phyloP scores from a whole-genome alignment of 2,113 vertebrate species.

The Condylura cristata region DNA sequence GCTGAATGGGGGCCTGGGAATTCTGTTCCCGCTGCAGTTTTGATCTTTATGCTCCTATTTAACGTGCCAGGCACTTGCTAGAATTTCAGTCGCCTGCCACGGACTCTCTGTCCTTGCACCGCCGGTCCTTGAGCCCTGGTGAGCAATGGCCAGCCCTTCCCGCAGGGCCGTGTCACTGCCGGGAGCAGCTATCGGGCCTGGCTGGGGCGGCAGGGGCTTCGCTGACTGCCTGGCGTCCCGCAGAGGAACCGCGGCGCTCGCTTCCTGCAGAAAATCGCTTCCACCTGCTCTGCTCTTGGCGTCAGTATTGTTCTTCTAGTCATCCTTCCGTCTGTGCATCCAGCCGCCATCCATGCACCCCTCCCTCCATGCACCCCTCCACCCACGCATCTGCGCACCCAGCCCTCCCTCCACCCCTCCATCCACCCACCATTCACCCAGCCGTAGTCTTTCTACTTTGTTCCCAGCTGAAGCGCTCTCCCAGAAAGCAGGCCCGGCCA shows the following conservation, averaged over 20 bases:
- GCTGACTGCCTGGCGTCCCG: accelerated
- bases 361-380: background rate
- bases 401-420: background rate
- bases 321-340: background rate
- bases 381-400: too few species aligned
- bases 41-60: background rate
- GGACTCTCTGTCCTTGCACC: background rate
- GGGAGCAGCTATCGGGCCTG: accelerated
- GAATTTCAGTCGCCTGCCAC: background rate
- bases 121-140: background rate
- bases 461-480: background rate
- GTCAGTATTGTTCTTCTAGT: background rate
- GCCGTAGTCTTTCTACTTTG: background rate
- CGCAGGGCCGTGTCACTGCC: accelerated
- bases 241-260: background rate
- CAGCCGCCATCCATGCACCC: background rate
- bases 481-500: background rate
- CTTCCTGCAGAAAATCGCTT: accelerated
- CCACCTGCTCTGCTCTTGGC: background rate
- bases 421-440: accelerated
- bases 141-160: background rate
- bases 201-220: accelerated
- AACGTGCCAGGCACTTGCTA: background rate
- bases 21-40: background rate
- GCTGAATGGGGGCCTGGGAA: too few species aligned